A percentile compares a stretch with the other conserved stretches of the same genome.
These are phyloP conservation scores for Hyla sarda DNA, from an alignment of 2,113 vertebrate genomes.

Conservation along the genomic window DNA sequence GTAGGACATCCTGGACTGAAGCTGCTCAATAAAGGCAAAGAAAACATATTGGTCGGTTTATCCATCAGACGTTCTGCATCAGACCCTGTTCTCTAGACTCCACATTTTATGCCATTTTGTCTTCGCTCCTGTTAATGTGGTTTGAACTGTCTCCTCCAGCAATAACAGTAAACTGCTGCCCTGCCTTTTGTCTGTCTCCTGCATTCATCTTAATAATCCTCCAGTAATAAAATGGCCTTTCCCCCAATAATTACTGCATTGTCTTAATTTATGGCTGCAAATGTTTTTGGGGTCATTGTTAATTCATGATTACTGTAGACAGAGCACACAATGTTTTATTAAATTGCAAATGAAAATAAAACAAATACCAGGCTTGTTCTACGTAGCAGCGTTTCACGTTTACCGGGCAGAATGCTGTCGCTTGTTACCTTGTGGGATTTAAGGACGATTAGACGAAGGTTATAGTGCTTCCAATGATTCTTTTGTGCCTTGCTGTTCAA, in stretches of 20 bases:
- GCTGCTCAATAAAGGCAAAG: constrained; percentile 39
- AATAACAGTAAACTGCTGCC: constrained; percentile 58
- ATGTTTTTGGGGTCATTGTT: constrained; percentile 51
- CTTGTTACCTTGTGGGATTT: constrained; percentile 5
- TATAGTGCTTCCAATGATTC: neutral
- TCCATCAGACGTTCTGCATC: constrained; percentile 32
- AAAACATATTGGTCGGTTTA: constrained; percentile 21
- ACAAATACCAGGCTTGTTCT: constrained; percentile 18
- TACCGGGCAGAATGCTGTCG: neutral
- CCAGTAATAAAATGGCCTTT: constrained; percentile 60
- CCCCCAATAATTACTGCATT: constrained; percentile 56
- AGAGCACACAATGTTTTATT: constrained; percentile 27
- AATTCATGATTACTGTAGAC: neutral
- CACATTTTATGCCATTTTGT: constrained; percentile 58
- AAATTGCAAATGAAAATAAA: neutral
- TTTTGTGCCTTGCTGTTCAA: neutral
- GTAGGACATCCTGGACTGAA: constrained; percentile 49
- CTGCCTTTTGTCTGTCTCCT: constrained; percentile 61
- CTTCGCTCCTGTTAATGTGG: constrained; percentile 59
- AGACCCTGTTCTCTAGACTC: constrained; percentile 23
- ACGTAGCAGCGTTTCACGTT: neutral
- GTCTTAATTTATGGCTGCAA: constrained; percentile 53
- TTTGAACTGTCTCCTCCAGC: constrained; percentile 61
- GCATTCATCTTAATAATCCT: constrained; percentile 67
- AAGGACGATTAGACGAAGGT: constrained; percentile 1